Percentiles rank a stretch among this genome's conserved stretches.
These are phyloP conservation scores for Atrina japonica DNA, from an alignment of 2,888 invertebrate species.

Conservation along the genomic window DNA sequence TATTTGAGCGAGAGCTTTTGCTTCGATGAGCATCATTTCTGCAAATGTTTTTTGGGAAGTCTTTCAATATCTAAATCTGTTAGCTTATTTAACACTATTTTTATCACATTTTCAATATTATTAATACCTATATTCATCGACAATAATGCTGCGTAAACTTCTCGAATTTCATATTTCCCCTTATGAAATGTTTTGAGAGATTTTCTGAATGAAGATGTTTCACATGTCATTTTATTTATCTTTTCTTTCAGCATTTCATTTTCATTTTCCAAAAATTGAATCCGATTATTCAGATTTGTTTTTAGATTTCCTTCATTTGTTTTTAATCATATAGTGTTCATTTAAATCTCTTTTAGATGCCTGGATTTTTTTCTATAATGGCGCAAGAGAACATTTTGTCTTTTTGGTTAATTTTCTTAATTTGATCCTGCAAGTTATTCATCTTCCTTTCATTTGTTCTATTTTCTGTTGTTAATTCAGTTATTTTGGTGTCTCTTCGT, in stretches of 20 bases:
- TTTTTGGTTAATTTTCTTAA: too few species aligned
- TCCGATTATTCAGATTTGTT: too few species aligned
- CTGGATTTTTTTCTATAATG: too few species aligned
- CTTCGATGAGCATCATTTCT: constrained; percentile 29
- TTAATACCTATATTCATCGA: constrained; percentile 27
- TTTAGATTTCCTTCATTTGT: too few species aligned
- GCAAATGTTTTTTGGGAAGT: constrained; percentile 25
- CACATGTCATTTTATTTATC: background rate
- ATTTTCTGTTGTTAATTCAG: too few species aligned
- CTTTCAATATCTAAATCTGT: constrained; percentile 6
- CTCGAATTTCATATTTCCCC: constrained; percentile 15
- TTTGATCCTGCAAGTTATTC: too few species aligned
- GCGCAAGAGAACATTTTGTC: too few species aligned
- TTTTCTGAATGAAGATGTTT: constrained; percentile 6
- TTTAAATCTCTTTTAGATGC: too few species aligned
- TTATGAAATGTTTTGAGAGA: constrained; percentile 9
- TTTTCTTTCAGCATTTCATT: constrained; percentile 3
- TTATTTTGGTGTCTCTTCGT: too few species aligned
- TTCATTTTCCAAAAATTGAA: background rate
- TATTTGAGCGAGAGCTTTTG: constrained; percentile 23
- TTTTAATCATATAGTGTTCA: too few species aligned
- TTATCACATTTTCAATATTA: background rate
- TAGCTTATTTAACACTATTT: constrained; percentile 15
- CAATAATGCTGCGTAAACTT: constrained; percentile 22
- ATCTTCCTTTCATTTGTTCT: too few species aligned